These are phyloP conservation scores for Sceloporus undulatus DNA, from an alignment of 2,113 vertebrate genomes.

Conservation along the genomic window DNA sequence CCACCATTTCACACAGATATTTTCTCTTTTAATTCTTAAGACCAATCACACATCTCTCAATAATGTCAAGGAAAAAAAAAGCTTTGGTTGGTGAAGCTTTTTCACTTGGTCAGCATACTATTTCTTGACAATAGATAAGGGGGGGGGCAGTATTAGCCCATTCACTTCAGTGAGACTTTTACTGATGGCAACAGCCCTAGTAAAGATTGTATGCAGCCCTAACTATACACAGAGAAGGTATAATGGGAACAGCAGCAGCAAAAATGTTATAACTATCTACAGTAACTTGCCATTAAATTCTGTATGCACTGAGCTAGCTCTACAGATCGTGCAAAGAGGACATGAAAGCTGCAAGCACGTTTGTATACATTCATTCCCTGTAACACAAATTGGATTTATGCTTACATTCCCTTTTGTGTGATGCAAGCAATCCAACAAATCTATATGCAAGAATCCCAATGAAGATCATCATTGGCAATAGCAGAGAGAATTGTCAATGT, in stretches of 20 bases:
- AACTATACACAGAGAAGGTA: neutral
- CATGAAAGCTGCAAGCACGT: neutral
- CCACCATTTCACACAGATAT: neutral
- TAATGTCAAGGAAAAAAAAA: neutral
- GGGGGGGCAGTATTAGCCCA: neutral
- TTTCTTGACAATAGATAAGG: too few relatives aligned
- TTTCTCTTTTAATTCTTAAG: neutral
- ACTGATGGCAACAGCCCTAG: neutral
- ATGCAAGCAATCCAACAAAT: neutral
- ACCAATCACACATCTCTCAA: neutral
- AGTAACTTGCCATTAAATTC: conserved; percentile 11
- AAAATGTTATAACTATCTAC: neutral
- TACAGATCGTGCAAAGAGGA: neutral
- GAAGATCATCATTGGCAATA: neutral
- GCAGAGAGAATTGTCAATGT: conserved; percentile 6
- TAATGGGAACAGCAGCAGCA: neutral
- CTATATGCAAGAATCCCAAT: fast-evolving
- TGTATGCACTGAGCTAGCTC: neutral
- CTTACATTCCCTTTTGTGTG: conserved; percentile 2
- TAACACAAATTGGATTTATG: neutral
- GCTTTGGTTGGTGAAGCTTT: neutral
- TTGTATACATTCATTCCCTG: neutral
- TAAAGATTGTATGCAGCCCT: neutral
- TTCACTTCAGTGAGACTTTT: neutral
- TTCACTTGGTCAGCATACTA: too few relatives aligned